Evolutionary conservation across 1,140 invertebrate species (phyloP).

Genomic region (Paraescarpia echinospica): DNA sequence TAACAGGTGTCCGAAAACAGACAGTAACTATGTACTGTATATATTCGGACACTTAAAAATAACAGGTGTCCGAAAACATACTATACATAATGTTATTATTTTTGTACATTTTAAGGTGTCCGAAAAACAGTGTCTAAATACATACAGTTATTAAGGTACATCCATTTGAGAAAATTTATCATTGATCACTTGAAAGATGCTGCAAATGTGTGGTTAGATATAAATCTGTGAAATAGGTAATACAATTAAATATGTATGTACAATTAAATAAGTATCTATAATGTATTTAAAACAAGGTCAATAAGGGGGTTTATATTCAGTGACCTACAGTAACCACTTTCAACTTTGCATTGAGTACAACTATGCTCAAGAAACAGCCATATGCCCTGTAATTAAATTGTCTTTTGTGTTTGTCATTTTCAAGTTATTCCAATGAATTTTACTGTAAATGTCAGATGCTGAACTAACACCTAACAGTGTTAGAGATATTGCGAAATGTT

Average conservation of each 20-base stretch:
- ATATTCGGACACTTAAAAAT: no score
- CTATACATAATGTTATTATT: no score
- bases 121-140: no score
- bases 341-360: background rate
- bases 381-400: background rate
- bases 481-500: no score
- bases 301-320: background rate
- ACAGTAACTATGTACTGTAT: no score
- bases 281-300: background rate
- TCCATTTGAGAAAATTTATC: background rate
- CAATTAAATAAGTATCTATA: background rate
- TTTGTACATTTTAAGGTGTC: no score
- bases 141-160: no score
- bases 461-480: no score
- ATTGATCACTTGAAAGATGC: background rate
- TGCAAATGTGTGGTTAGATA: background rate
- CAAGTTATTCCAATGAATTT: no score
- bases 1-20: no score
- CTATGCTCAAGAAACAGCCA: background rate
- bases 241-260: background rate
- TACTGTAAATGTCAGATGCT: no score
- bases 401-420: background rate
- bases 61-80: no score
- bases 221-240: background rate
- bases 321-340: background rate